These are phyloP conservation scores for Cottus gobio DNA, from an alignment of 2,113 vertebrate genomes.

Conservation along the genomic window DNA sequence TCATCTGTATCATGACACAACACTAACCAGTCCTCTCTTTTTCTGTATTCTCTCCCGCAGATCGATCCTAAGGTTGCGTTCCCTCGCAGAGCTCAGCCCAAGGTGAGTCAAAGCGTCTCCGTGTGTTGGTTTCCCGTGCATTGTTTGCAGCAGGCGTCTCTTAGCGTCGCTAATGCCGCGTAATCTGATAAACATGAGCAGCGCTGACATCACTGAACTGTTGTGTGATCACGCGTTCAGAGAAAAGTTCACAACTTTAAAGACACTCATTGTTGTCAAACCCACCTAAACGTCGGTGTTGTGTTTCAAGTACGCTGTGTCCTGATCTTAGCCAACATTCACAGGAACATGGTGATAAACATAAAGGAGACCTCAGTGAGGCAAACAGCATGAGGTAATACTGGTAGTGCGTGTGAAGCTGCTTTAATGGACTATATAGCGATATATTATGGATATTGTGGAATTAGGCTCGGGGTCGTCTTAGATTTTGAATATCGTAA, in stretches of 20 bases:
- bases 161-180: slow-evolving; percentile 55
- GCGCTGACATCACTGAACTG: slow-evolving; percentile 43
- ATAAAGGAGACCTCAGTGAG: neutral
- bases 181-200: slow-evolving; percentile 61
- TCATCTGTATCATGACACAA: neutral
- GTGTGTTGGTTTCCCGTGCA: slow-evolving; percentile 2
- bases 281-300: slow-evolving; percentile 1
- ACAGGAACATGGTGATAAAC: neutral
- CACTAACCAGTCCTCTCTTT: slow-evolving; percentile 60
- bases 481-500: neutral
- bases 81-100: slow-evolving; percentile 97
- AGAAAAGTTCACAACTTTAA: slow-evolving; percentile 38
- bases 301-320: slow-evolving; percentile 24
- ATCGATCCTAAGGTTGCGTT: slow-evolving; percentile 99
- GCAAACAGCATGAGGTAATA: neutral
- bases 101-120: slow-evolving; percentile 86
- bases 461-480: neutral
- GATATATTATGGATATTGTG: neutral
- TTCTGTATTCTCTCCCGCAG: slow-evolving; percentile 82
- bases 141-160: slow-evolving; percentile 41
- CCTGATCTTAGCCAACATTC: neutral
- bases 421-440: neutral
- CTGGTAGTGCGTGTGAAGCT: neutral
- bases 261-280: slow-evolving; percentile 13
- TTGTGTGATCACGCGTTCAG: slow-evolving; percentile 26